Conservation (phyloP, 2,797 vertebrate genomes). For the Parotocinclus haroldoi region DNA sequence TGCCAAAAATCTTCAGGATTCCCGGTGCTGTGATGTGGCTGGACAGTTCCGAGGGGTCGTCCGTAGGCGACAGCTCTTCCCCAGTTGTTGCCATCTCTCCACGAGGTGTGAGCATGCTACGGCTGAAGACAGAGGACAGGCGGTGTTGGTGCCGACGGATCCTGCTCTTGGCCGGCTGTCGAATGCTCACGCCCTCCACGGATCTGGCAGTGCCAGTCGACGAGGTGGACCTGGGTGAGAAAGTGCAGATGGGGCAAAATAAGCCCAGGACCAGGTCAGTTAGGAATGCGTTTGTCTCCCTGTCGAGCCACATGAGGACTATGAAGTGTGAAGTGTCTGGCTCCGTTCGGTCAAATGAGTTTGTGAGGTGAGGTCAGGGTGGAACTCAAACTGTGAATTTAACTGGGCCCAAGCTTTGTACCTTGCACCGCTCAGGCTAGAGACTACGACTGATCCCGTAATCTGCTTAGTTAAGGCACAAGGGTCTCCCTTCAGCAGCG, state of each 20-base stretch:
- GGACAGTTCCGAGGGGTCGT: conserved; percentile 76
- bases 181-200: conserved; percentile 53
- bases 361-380: too few species aligned
- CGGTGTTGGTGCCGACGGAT: conserved; percentile 70
- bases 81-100: conserved; percentile 51
- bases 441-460: conserved; percentile 32
- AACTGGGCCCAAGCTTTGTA: too few species aligned
- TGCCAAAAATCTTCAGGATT: conserved; percentile 80
- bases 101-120: conserved; percentile 45
- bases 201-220: conserved; percentile 61
- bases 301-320: too few species aligned
- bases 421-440: background rate
- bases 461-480: conserved; percentile 38
- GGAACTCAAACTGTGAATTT: too few species aligned
- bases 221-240: conserved; percentile 60
- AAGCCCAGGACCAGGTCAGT: background rate
- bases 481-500: conserved; percentile 24
- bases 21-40: conserved; percentile 77
- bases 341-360: too few species aligned
- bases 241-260: background rate
- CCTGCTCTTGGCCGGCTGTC: conserved; percentile 67
- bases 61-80: conserved; percentile 48
- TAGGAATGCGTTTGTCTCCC: too few species aligned
- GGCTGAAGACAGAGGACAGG: conserved; percentile 73
- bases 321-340: too few species aligned